Evolutionary conservation across 1,140 invertebrate genomes (phyloP), one percentile per base, ranked within the genome.

Genomic region (Drosophila mauritiana): DNA sequence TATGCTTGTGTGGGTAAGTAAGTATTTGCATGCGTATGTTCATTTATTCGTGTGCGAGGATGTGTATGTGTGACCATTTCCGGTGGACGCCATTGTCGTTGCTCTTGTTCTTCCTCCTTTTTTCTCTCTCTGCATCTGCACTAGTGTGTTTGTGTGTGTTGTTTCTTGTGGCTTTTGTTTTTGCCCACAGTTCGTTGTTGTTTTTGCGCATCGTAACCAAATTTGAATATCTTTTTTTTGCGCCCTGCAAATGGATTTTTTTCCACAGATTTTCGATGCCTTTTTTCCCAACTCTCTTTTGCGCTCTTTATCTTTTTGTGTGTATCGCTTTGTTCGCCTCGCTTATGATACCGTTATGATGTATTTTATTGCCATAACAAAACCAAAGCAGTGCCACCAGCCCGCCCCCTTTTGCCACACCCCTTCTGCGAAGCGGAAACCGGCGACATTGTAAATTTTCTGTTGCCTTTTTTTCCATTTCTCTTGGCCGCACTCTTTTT

Each of bases 291-390:
- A 64, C 52, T 67, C 39, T 40, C 37, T 39, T 61, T 22, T 27
- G 15, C 51, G 45, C 56, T 78, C 54, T 62, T 54, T 72, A 49
- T 64, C 48, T 40, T 37, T 77, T 64, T 67, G 72, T 64, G 55
- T 79, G 76, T 83, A 83, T 83, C 80, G 80, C 80, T 85, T 85
- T 85, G 81, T 85, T 85, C 79, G 81, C 78, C 73, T 65, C 74
- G 84, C 85, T 89, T 89, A 89, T 89, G 84, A 89, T 89, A 89
- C 84, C 84, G 84, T 89, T 89, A 89, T 89, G 84, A 89, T 89
- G 84, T 89, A 89, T 89, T 89, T 89, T 89, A 89, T 89, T 89
- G 84, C 84, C 84, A 89, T 80, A 89, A 79, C 83, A 86, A 83
- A 86, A 85, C 73, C 78, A 86, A 86, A 86, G 57, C 81, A 78